Evolutionary conservation across 2,113 vertebrate genomes (phyloP), one percentile per base, ranked within the genome.

Genomic region (Procapra przewalskii): DNA sequence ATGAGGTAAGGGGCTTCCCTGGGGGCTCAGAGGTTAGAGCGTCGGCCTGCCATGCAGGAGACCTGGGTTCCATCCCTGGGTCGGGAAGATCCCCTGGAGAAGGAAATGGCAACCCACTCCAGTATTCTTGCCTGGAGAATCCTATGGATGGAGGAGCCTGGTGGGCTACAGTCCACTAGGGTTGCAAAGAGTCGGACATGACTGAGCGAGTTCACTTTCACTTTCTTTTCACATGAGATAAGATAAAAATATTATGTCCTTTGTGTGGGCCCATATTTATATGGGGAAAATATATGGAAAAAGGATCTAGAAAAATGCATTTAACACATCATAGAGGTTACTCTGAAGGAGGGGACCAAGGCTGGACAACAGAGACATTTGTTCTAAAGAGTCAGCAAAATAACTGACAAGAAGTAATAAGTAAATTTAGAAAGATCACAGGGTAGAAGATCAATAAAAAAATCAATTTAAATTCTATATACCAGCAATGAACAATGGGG

Each of bases 301-400:
- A 85, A 19, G 12, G 33, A 54, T 52, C 55, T 15, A 31, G 85
- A 64, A 88, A 67, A n/a, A 67, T 16, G 10, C 2, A 33, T 25
- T 36, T 40, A 62, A 67, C 15, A 55, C 29, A 64, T 62, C 43
- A 64, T 31, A 11, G 55, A 13, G 6, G 15, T 29, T 88, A 55
- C 67, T 43, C 81, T 33, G 23, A 25, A 59, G 86, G 71, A 60
- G 43, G 55, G 33, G 14, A 80, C 43, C n/a, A 27, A 45, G 59
- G 64, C 52, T 86, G 52, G 43, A 33, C 92, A 43, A 90, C 88
- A 95, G 59, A 85, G 15, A 52, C 48, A 85, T 85, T 90, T 86
- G 90, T 95, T 86, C 52, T 81, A 60, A 90, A 81, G 57, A 86
- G 90, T 86, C 86, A 86, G 67, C 90, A 71, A 15, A 80, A 93